A percentile compares a stretch with the other conserved stretches of the same genome.
Evolutionary conservation across 2,888 invertebrate genomes (phyloP).

Genomic region (Epirrita christyi): DNA sequence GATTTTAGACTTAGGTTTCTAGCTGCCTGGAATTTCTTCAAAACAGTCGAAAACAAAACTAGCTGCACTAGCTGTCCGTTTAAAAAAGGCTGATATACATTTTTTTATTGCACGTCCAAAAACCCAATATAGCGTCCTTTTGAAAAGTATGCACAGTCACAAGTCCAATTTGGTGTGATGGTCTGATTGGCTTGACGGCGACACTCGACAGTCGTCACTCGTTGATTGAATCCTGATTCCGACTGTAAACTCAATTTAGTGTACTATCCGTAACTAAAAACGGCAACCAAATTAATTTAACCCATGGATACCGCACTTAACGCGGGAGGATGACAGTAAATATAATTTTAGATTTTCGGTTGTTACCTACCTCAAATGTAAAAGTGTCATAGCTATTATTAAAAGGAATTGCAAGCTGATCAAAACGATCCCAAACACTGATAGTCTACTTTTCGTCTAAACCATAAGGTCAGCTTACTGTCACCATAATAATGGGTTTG

Average conservation of each 20-base stretch:
- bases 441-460: no score
- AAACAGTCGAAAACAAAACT: no score
- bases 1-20: no score
- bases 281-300: conserved; percentile 47
- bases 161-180: conserved; percentile 68
- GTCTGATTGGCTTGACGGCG: conserved; percentile 70
- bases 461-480: no score
- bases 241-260: conserved; percentile 66
- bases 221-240: conserved; percentile 69
- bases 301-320: conserved; percentile 21
- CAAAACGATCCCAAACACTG: no score
- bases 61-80: not conserved
- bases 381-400: no score
- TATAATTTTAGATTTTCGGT: conserved; percentile 10
- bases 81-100: not conserved
- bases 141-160: conserved; percentile 43
- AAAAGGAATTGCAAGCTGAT: no score
- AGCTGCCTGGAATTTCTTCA: no score
- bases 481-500: no score
- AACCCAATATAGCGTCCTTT: not conserved
- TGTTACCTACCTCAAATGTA: no score
- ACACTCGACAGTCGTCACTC: conserved; percentile 55
- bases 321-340: not conserved
- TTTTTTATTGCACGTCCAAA: not conserved
- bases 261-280: conserved; percentile 51